A percentile compares a stretch with the other conserved stretches of the same genome.
Evolutionary conservation across 1,140 invertebrate genomes (phyloP).

Genomic region (Drosophila sturtevanti): DNA sequence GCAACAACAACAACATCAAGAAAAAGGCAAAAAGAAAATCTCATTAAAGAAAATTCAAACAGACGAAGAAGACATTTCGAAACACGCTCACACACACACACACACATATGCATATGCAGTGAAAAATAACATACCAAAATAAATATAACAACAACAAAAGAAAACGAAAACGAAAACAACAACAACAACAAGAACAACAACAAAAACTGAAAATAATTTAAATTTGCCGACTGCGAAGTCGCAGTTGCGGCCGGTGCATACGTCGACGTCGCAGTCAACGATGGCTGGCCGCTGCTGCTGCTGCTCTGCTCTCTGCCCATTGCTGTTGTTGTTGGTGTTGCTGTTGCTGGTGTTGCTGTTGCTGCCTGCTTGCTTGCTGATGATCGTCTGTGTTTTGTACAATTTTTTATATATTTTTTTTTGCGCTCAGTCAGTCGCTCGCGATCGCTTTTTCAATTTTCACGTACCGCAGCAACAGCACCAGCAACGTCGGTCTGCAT

Average conservation of each 20-base stretch:
- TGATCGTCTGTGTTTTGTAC: conserved; percentile 64
- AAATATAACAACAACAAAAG: conserved; percentile 66
- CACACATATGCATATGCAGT: conserved; percentile 27
- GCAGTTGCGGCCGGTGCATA: conserved; percentile 28
- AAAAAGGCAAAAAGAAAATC: conserved; percentile 4
- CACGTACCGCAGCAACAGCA: conserved; percentile 54
- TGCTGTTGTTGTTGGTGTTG: conserved; percentile 27
- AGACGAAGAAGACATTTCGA: conserved; percentile 39
- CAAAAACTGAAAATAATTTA: conserved; percentile 78
- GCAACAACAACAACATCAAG: conserved; percentile 1
- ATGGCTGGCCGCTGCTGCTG: neutral
- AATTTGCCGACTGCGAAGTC: conserved; percentile 61
- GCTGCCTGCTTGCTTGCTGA: conserved; percentile 28
- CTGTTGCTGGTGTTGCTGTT: neutral
- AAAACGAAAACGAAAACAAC: conserved; percentile 7
- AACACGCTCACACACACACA: conserved; percentile 18
- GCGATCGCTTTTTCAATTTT: conserved; percentile 81
- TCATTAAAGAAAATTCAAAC: conserved; percentile 29
- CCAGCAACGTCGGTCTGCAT: conserved; percentile 13
- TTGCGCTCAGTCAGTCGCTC: conserved; percentile 81
- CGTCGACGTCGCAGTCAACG: conserved; percentile 15
- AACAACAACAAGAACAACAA: conserved; percentile 47
- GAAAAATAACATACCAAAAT: conserved; percentile 69
- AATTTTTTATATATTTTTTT: conserved; percentile 39
- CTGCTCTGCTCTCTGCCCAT: conserved; percentile 7